Percentiles rank a stretch among this genome's conserved stretches.
phyloP scores from a whole-genome alignment of 2,888 invertebrate species.

The Drosophila robusta region DNA sequence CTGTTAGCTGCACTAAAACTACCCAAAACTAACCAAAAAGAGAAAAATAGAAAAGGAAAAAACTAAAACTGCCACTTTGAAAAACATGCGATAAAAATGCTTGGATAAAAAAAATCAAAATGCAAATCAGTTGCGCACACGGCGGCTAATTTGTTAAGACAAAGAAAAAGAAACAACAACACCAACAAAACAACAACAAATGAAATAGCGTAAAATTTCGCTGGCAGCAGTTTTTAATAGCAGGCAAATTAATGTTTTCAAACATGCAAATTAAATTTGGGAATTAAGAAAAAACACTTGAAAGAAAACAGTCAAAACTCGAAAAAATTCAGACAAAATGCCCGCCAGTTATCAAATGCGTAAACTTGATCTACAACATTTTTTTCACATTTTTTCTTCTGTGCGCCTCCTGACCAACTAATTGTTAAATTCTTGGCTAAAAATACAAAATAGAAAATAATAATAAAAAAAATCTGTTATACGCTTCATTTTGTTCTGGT shows the following conservation, averaged over 20 bases:
- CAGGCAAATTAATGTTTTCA: conserved; percentile 63
- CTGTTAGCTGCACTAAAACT: conserved; percentile 51
- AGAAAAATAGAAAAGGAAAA: conserved; percentile 3
- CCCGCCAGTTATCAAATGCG: conserved; percentile 38
- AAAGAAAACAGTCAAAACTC: conserved; percentile 25
- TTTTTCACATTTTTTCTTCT: conserved; percentile 7
- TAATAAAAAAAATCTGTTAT: conserved; percentile 15
- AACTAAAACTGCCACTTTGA: conserved; percentile 11
- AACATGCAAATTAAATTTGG: conserved; percentile 65
- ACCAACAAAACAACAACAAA: conserved; percentile 20
- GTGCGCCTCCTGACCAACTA: conserved; percentile 50
- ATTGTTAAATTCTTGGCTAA: conserved; percentile 43
- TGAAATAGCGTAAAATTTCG: conserved; percentile 53
- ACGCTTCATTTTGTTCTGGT: conserved; percentile 21
- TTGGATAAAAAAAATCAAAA: conserved; percentile 37
- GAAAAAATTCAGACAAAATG: conserved; percentile 24
- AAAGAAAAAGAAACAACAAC: conserved; percentile 15
- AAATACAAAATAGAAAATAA: conserved; percentile 17
- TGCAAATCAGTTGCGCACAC: conserved; percentile 55
- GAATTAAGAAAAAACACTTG: conserved; percentile 29
- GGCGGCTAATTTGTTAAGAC: conserved; percentile 43
- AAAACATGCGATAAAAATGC: conserved; percentile 41
- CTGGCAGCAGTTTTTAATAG: conserved; percentile 53
- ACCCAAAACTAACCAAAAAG: conserved; percentile 32
- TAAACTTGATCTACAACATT: conserved; percentile 59